These are phyloP conservation scores for Tretioscincus oriximinensis DNA, from an alignment of 2,113 vertebrate species.

Conservation along the genomic window DNA sequence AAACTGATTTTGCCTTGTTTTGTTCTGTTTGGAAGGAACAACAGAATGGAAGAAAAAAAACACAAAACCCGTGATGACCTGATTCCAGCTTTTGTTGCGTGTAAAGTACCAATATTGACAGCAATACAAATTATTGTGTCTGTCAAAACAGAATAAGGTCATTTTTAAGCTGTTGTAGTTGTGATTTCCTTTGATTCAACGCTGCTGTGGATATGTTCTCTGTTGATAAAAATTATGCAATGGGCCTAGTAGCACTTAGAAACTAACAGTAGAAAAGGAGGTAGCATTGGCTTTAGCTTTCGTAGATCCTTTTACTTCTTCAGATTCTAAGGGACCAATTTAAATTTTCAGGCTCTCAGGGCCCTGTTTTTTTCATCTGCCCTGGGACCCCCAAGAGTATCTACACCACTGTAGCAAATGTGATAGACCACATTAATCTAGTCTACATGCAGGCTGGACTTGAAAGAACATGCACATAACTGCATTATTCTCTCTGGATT, in stretches of 20 bases:
- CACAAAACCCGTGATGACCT: slow-evolving; percentile 69
- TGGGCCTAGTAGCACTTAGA: no score
- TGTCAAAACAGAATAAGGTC: slow-evolving; percentile 62
- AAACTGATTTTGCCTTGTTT: slow-evolving; percentile 16
- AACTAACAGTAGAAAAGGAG: no score
- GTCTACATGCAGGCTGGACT: no score
- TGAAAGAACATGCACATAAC: no score
- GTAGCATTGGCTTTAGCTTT: no score
- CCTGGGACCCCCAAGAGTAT: no score
- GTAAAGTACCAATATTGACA: slow-evolving; percentile 66
- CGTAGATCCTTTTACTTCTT: no score
- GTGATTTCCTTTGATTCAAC: no score
- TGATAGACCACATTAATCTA: no score
- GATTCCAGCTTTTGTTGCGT: slow-evolving; percentile 70
- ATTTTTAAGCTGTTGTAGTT: slow-evolving; percentile 27
- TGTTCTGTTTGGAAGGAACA: slow-evolving; percentile 55
- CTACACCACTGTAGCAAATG: neutral
- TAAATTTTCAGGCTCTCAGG: neutral
- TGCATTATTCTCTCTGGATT: neutral
- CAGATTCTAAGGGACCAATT: no score
- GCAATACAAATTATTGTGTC: slow-evolving; percentile 64
- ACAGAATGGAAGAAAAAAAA: slow-evolving; percentile 53
- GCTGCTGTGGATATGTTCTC: slow-evolving; percentile 27
- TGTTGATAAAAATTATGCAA: slow-evolving; percentile 39
- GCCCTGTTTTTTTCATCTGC: neutral